Percentiles rank a stretch among this genome's conserved stretches.
phyloP scores from a whole-genome alignment of 2,797 vertebrate species.

The Amblyraja radiata region DNA sequence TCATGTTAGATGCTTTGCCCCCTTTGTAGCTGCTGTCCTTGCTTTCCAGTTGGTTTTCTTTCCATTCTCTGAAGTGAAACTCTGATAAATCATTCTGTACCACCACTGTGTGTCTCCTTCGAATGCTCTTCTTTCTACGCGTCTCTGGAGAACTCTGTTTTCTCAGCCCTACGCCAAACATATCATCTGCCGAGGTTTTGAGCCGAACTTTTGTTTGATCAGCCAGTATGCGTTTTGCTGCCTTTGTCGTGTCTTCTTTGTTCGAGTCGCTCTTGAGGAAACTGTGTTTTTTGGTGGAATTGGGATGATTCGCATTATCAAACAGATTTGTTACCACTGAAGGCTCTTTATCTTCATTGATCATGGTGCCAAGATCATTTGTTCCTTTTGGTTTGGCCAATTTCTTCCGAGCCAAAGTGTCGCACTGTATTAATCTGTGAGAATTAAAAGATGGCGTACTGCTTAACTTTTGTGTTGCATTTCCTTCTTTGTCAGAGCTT shows the following conservation, averaged over 20 bases:
- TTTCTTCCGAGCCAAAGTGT: slow-evolving; percentile 84
- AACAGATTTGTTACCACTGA: neutral
- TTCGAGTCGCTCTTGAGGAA: neutral
- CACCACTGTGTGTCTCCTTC: slow-evolving; percentile 88
- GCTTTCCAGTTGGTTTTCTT: slow-evolving; percentile 51
- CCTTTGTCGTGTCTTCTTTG: neutral
- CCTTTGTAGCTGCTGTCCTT: slow-evolving; percentile 35
- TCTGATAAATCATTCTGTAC: slow-evolving; percentile 65
- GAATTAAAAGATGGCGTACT: slow-evolving; percentile 77
- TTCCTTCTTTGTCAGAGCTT: slow-evolving; percentile 34
- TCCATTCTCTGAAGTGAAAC: slow-evolving; percentile 72
- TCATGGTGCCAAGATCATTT: slow-evolving; percentile 58
- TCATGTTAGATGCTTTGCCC: slow-evolving; percentile 33
- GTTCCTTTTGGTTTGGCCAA: slow-evolving; percentile 52
- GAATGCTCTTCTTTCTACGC: slow-evolving; percentile 75
- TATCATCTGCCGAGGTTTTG: slow-evolving; percentile 74
- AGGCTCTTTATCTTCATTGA: slow-evolving; percentile 48
- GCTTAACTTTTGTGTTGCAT: slow-evolving; percentile 56
- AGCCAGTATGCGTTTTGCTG: slow-evolving; percentile 48
- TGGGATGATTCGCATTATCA: neutral
- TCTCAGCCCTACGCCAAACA: slow-evolving; percentile 68
- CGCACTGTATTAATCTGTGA: slow-evolving; percentile 86
- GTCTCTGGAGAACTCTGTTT: slow-evolving; percentile 80
- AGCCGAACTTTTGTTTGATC: slow-evolving; percentile 68
- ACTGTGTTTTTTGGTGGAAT: neutral